Evolutionary conservation across 2,888 invertebrate genomes (phyloP).

Genomic region (Stenchaetothrips biformis): DNA sequence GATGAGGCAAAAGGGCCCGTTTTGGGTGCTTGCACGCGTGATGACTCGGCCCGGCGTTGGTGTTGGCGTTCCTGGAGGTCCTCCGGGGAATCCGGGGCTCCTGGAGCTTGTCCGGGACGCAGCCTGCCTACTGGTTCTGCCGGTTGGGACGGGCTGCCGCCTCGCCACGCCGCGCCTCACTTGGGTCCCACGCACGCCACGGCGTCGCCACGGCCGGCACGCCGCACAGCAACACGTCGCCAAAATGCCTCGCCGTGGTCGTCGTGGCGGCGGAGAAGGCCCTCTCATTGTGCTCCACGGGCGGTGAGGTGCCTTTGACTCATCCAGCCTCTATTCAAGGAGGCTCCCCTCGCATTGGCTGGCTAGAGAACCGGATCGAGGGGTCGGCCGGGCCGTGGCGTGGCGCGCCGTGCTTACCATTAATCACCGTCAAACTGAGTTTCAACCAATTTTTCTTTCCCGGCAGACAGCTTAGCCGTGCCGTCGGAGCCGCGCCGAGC

Average conservation of each 20-base stretch:
- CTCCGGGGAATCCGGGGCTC: too few species aligned
- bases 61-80: too few species aligned
- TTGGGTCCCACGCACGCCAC: not conserved
- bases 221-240: not conserved
- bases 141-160: too few species aligned
- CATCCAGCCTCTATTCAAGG: not conserved
- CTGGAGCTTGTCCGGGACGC: too few species aligned
- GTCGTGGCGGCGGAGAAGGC: not conserved
- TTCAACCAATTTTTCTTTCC: slow-evolving; percentile 20
- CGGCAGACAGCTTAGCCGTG: not conserved
- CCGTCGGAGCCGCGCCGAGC: not conserved
- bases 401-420: not conserved
- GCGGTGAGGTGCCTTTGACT: not conserved
- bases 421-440: slow-evolving; percentile 20
- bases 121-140: too few species aligned
- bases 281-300: not conserved
- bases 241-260: not conserved
- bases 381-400: not conserved
- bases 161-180: not conserved
- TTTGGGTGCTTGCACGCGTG: too few species aligned
- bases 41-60: too few species aligned
- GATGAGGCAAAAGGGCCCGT: too few species aligned
- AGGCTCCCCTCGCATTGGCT: not conserved
- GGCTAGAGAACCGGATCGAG: not conserved
- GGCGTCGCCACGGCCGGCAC: not conserved